These are phyloP conservation scores for Alouatta palliata DNA, from an alignment of 2,113 vertebrate genomes.

Conservation along the genomic window DNA sequence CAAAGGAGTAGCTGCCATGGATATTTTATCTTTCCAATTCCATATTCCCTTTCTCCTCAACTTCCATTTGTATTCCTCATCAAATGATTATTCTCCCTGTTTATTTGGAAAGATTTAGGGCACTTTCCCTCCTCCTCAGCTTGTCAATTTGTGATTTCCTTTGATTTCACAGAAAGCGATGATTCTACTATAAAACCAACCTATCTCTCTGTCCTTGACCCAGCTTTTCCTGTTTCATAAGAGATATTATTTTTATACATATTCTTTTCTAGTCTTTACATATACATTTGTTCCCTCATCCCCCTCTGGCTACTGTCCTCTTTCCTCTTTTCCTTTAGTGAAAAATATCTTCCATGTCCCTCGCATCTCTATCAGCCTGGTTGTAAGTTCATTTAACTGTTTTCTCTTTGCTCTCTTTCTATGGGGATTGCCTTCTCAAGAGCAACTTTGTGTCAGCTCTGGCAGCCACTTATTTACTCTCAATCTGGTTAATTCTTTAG, in stretches of 20 bases:
- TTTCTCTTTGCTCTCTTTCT: background rate
- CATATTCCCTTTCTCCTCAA: background rate
- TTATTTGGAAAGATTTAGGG: constrained; percentile 20
- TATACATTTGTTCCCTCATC: background rate
- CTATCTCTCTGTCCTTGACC: background rate
- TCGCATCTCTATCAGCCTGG: background rate
- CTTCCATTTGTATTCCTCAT: background rate
- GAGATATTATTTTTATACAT: background rate
- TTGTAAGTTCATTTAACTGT: background rate
- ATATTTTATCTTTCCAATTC: background rate
- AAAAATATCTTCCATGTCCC: background rate
- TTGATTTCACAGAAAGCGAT: constrained; percentile 15
- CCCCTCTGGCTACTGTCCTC: background rate
- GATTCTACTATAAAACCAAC: background rate
- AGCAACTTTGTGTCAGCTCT: background rate
- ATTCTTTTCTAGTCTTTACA: background rate
- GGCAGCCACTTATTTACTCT: background rate
- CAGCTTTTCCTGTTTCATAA: background rate
- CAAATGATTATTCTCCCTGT: background rate
- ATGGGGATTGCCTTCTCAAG: background rate
- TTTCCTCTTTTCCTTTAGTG: background rate
- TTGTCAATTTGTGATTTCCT: background rate
- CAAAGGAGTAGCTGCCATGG: background rate
- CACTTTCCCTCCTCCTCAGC: background rate
- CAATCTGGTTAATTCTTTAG: background rate